Percentiles rank a stretch among this genome's conserved stretches.
phyloP scores from a whole-genome alignment of 2,797 vertebrate genomes.

The Natrix natrix region DNA sequence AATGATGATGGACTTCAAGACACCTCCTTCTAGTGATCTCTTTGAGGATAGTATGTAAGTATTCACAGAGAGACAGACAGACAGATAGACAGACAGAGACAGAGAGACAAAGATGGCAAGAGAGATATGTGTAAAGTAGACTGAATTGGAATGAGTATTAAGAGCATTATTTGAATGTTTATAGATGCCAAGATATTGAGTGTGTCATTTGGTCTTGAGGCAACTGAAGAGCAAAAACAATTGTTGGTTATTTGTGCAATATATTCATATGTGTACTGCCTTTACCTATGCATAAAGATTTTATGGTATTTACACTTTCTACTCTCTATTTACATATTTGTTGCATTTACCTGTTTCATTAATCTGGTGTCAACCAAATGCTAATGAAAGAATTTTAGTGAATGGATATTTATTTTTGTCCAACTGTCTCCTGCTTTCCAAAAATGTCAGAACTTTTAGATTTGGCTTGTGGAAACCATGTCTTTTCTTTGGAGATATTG shows the following conservation, averaged over 20 bases:
- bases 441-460: too few relatives aligned
- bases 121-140: not conserved
- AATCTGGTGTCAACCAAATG: not conserved
- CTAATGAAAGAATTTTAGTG: not conserved
- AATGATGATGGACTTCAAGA: not conserved
- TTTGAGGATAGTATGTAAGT: not conserved
- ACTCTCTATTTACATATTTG: not conserved
- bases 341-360: not conserved
- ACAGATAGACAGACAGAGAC: too few relatives aligned
- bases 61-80: not conserved
- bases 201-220: too few relatives aligned
- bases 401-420: not conserved
- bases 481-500: not conserved
- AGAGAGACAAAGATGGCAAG: not conserved
- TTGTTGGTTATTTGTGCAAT: not conserved
- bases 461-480: not conserved
- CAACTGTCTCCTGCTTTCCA: not conserved
- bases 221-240: too few relatives aligned
- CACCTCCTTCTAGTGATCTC: not conserved
- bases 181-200: not conserved
- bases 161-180: not conserved
- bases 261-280: not conserved
- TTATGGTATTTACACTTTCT: not conserved
- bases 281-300: not conserved
- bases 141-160: not conserved